These are phyloP conservation scores for Sitophilus oryzae DNA, from an alignment of 1,140 invertebrate species.

Conservation along the genomic window DNA sequence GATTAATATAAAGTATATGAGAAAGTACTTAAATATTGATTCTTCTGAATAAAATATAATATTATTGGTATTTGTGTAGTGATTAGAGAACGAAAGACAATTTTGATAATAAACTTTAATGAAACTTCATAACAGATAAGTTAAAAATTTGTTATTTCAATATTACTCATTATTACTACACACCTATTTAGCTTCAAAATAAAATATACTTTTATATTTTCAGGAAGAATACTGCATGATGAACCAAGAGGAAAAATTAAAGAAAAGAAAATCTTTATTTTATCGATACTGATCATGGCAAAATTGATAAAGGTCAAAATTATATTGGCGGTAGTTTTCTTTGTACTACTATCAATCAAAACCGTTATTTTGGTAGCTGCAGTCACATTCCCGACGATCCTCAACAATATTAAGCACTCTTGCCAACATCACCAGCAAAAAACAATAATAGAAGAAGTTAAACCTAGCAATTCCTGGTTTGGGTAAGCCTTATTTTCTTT, in stretches of 20 bases:
- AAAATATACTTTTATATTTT: too few relatives aligned
- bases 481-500: slow-evolving; percentile 11
- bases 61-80: too few relatives aligned
- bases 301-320: slow-evolving; percentile 24
- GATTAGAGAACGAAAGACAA: too few relatives aligned
- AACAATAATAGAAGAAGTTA: slow-evolving; percentile 4
- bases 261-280: slow-evolving; percentile 28
- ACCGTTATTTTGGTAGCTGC: slow-evolving; percentile 60
- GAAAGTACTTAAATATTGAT: too few relatives aligned
- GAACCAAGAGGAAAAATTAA: slow-evolving; percentile 19
- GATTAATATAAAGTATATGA: too few relatives aligned
- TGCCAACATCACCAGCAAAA: slow-evolving; percentile 28
- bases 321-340: slow-evolving; percentile 53
- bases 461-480: slow-evolving; percentile 15
- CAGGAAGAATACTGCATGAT: too few relatives aligned
- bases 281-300: slow-evolving; percentile 21
- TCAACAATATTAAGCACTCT: slow-evolving; percentile 40
- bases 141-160: slow-evolving; percentile 30
- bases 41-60: too few relatives aligned
- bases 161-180: not conserved
- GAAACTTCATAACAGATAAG: slow-evolving; percentile 28
- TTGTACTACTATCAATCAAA: slow-evolving; percentile 62
- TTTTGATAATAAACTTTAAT: too few relatives aligned
- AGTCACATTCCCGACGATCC: slow-evolving; percentile 53
- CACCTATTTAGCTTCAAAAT: too few relatives aligned